A percentile compares a stretch with the other conserved stretches of the same genome.
phyloP scores from a whole-genome alignment of 2,113 vertebrate genomes.

The Pelmatolapia mariae region DNA sequence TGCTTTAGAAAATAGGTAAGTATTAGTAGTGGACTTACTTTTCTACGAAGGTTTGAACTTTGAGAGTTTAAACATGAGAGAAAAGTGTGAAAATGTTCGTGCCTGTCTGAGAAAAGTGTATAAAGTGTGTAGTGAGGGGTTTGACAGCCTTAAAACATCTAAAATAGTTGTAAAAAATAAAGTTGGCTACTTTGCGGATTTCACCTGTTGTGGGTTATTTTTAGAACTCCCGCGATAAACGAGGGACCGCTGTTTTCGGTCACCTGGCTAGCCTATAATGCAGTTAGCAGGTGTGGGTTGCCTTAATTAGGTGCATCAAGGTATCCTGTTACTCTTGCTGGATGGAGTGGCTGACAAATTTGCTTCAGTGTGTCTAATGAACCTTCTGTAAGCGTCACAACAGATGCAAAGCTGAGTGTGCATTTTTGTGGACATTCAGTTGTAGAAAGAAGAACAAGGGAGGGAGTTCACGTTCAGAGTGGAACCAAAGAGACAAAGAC shows the following conservation, averaged over 20 bases:
- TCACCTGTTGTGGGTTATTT: accelerated
- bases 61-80: neutral
- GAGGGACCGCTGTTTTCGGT: neutral
- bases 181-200: neutral
- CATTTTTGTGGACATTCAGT: neutral
- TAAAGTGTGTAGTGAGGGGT: neutral
- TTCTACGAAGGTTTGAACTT: neutral
- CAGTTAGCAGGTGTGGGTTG: accelerated
- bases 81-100: neutral
- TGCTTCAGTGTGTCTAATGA: neutral
- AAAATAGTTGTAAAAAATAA: neutral
- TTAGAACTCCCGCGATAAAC: accelerated
- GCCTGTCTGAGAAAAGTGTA: neutral
- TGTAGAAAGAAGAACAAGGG: neutral
- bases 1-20: neutral
- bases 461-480: neutral
- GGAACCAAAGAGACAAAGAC: neutral
- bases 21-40: neutral
- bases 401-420: neutral
- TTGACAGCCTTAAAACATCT: neutral
- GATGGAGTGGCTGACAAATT: neutral
- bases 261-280: too few relatives aligned
- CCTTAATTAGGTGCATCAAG: neutral
- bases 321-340: neutral
- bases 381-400: neutral